These are phyloP conservation scores for Catostylus mosaicus DNA, from an alignment of 30 jellyfish, hydroid and myxozoan genomes.

Conservation along the genomic window DNA sequence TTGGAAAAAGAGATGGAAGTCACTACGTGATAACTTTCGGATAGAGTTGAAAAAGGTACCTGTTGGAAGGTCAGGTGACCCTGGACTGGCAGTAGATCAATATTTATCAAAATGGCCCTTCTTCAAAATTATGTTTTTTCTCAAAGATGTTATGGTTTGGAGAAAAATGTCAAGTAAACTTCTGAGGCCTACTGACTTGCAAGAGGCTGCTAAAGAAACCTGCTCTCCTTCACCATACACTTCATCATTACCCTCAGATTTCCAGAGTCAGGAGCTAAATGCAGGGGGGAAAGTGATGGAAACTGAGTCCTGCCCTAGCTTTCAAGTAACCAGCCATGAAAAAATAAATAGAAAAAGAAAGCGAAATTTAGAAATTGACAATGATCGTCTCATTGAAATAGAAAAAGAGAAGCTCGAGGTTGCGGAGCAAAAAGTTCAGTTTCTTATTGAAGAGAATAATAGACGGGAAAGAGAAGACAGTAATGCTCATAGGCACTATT, in stretches of 20 bases:
- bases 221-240: not conserved
- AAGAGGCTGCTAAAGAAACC: not conserved
- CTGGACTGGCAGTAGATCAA: slow-evolving; percentile 42
- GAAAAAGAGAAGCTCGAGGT: slow-evolving; percentile 23
- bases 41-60: slow-evolving; percentile 41
- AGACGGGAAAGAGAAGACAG: slow-evolving; percentile 35
- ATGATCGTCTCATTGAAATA: not conserved
- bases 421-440: slow-evolving; percentile 12
- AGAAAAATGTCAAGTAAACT: slow-evolving; percentile 14
- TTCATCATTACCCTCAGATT: not conserved
- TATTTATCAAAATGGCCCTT: slow-evolving; percentile 43
- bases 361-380: not conserved
- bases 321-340: not conserved
- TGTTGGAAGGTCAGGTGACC: slow-evolving; percentile 11
- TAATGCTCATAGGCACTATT: slow-evolving; percentile 2
- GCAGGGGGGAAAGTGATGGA: not conserved
- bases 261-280: not conserved
- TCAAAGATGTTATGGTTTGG: slow-evolving; percentile 20
- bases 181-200: not conserved
- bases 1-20: slow-evolving; percentile 26
- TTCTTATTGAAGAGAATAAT: not conserved
- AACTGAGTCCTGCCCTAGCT: not conserved
- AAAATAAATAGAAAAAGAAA: not conserved
- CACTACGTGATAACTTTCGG: slow-evolving; percentile 44
- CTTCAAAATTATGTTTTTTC: slow-evolving; percentile 45